A percentile compares a stretch with the other conserved stretches of the same genome.
phyloP scores from a whole-genome alignment of 2,113 vertebrate species.

The Ariopsis seemanni region DNA sequence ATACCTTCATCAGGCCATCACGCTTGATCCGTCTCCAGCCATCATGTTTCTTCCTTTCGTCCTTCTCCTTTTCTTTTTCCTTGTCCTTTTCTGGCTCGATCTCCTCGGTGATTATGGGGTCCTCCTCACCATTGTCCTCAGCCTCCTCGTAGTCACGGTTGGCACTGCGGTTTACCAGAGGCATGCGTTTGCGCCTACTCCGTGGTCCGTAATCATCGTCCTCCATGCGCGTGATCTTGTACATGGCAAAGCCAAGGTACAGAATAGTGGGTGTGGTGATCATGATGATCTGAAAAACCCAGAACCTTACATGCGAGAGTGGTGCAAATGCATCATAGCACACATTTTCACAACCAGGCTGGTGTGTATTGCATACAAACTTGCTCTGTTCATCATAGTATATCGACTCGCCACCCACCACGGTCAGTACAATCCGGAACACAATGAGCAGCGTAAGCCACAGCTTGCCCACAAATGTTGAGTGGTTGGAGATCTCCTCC shows the following conservation, averaged over 20 bases:
- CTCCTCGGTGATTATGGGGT: slow-evolving; percentile 88
- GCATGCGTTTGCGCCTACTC: slow-evolving; percentile 66
- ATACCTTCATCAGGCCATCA: slow-evolving; percentile 87
- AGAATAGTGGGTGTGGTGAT: slow-evolving; percentile 85
- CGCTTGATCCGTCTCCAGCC: slow-evolving; percentile 84
- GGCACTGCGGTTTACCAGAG: slow-evolving; percentile 75
- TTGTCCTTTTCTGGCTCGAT: slow-evolving; percentile 79
- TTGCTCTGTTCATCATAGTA: slow-evolving; percentile 95
- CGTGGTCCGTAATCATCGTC: slow-evolving; percentile 65
- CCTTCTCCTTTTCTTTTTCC: slow-evolving; percentile 74
- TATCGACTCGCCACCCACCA: slow-evolving; percentile 87
- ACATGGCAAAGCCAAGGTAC: slow-evolving; percentile 89
- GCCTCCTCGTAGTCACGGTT: slow-evolving; percentile 86
- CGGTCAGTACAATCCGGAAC: slow-evolving; percentile 87
- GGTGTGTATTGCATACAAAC: slow-evolving; percentile 86
- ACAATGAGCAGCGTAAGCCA: slow-evolving; percentile 88
- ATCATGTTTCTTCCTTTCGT: slow-evolving; percentile 72
- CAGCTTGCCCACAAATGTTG: slow-evolving; percentile 89
- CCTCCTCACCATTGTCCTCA: slow-evolving; percentile 85
- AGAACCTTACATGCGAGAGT: slow-evolving; percentile 87
- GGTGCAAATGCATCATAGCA: slow-evolving; percentile 89
- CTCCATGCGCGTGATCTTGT: slow-evolving; percentile 81
- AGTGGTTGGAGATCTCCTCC: slow-evolving; percentile 93
- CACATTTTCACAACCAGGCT: slow-evolving; percentile 90
- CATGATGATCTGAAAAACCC: slow-evolving; percentile 90